Evolutionary conservation across 2,888 invertebrate species (phyloP), one percentile per base, ranked within the genome.

Genomic region (Oxyscelio sp.): DNA sequence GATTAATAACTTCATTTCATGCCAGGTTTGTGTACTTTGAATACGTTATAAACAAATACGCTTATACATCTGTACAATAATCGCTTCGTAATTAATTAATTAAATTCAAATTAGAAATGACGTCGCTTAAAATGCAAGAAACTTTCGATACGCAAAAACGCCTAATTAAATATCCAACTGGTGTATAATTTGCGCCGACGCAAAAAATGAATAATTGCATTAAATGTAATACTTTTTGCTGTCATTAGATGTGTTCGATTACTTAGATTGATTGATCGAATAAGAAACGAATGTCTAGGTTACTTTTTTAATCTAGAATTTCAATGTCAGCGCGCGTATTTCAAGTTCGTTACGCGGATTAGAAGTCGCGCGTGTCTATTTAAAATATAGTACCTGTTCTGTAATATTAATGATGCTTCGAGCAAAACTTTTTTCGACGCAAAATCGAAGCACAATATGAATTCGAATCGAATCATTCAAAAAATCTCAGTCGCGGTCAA

Each of bases 251-350:
- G 45, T 27, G 31, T 54, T 56, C 31, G 24, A 68, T 74, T 54
- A 31, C 24, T 38, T 27, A 15, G 8, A 27, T 75, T 75, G 75
- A 75, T 77, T 59, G 66, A 77, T 59, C 58, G 59, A 58, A 27
- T 74, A 63, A 54, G 54, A 65, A 43, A 45, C 45, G 15, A 22
- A 15, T 48, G 71, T 74, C 58, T 58, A 52, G 58, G 27, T 58
- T 21, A 27, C 27, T 77, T 77, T 77, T 66, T 74, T 56, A 17
- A 45, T n/a, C 22, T 31, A 21, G 50, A 63, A 75, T 58, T 65
- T 75, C 58, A 66, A 66, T 75, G 65, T 40, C 58, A 58, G 22
- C 22, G 48, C 6, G 13, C 21, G 22, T 50, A 52, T 74, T 74
- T 43, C 63, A 54, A 73, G 40, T 48, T 52, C 19, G 56, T 21